Conservation (phyloP, 2,113 vertebrate species). For the Cephalophus harveyi region DNA sequence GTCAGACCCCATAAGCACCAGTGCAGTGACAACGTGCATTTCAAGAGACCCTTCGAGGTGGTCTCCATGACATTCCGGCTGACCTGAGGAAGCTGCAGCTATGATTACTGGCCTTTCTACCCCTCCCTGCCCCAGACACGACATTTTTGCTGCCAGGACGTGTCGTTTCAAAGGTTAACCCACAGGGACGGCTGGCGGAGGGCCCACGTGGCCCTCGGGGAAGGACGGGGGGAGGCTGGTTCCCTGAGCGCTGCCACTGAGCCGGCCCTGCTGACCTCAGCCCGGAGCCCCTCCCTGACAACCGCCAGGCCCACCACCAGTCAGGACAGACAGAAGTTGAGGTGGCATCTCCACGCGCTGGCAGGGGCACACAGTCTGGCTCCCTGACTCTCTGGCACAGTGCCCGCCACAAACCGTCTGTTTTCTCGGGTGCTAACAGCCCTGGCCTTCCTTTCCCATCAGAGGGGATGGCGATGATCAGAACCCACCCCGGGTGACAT, state of each 20-base stretch:
- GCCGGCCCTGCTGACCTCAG: not conserved
- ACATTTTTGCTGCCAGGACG: not conserved
- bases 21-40: constrained; percentile 51
- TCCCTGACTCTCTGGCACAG: not conserved
- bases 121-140: not conserved
- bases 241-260: accelerated
- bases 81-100: constrained; percentile 19
- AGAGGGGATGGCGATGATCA: accelerated
- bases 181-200: not conserved
- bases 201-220: not conserved
- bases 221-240: not conserved
- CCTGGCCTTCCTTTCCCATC: not conserved
- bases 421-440: not conserved
- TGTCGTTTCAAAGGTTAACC: not conserved
- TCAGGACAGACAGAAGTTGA: not conserved
- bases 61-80: constrained; percentile 44
- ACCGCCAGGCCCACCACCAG: not conserved
- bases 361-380: accelerated
- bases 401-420: not conserved
- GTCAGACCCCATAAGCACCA: constrained; percentile 49
- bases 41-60: constrained; percentile 34
- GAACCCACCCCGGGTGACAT: not conserved
- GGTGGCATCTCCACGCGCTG: accelerated
- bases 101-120: not conserved
- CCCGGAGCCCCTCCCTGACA: not conserved